Evolutionary conservation across 2,113 vertebrate genomes (phyloP).

Genomic region (Perca flavescens): DNA sequence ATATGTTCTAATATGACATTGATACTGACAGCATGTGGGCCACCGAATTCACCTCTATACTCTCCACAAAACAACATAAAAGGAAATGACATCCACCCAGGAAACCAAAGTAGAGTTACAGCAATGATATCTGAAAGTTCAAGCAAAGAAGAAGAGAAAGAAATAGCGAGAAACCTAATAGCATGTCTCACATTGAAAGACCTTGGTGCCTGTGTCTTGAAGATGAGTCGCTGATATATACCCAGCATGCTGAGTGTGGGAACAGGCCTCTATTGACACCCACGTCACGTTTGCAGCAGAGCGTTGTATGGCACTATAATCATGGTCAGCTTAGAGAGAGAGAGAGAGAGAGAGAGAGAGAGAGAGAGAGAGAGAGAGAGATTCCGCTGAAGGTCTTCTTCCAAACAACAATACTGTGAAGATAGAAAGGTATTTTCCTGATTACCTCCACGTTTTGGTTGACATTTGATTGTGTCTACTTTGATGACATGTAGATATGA

Average conservation of each 20-base stretch:
- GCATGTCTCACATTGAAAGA: slow-evolving; percentile 76
- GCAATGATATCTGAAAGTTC: slow-evolving; percentile 47
- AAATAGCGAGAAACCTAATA: slow-evolving; percentile 57
- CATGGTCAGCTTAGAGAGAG: slow-evolving; percentile 62
- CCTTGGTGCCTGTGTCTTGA: slow-evolving; percentile 77
- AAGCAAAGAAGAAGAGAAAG: slow-evolving; percentile 20
- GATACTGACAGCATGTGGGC: slow-evolving; percentile 21
- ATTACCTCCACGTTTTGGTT: slow-evolving; percentile 15
- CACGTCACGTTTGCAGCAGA: slow-evolving; percentile 65
- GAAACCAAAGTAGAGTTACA: slow-evolving; percentile 43
- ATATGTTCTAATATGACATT: slow-evolving; percentile 26
- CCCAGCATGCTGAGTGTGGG: slow-evolving; percentile 64
- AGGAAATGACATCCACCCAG: slow-evolving; percentile 22
- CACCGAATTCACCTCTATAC: slow-evolving; percentile 17
- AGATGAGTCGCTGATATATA: slow-evolving; percentile 76
- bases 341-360: slow-evolving; percentile 32
- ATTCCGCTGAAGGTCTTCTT: slow-evolving; percentile 40
- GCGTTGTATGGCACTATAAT: slow-evolving; percentile 68
- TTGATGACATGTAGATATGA: slow-evolving; percentile 27
- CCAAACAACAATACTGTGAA: slow-evolving; percentile 8
- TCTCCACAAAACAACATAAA: slow-evolving; percentile 27
- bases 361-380: slow-evolving; percentile 36
- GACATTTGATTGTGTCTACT: slow-evolving; percentile 40
- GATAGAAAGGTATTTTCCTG: slow-evolving; percentile 8
- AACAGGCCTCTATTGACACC: slow-evolving; percentile 43